Evolutionary conservation across 2,113 vertebrate species (phyloP).

Genomic region (Chloebia gouldiae): DNA sequence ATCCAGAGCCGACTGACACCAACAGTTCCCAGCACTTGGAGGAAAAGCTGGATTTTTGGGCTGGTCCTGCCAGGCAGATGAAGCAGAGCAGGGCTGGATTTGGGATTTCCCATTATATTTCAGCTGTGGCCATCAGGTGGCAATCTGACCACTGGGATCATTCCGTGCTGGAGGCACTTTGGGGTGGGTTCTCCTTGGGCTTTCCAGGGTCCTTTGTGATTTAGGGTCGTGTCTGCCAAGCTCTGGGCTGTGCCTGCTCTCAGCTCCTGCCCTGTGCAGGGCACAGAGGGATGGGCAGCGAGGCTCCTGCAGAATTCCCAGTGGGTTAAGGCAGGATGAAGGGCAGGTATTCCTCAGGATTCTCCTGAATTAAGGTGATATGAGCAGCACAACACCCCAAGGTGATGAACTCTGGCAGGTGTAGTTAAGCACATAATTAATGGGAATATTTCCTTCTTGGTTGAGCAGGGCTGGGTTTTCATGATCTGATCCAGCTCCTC

Average conservation of each 20-base stretch:
- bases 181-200: background rate
- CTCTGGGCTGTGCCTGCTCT: background rate
- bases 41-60: background rate
- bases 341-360: background rate
- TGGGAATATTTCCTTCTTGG: background rate
- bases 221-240: background rate
- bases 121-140: slow-evolving; percentile 63
- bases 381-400: background rate
- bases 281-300: accelerated
- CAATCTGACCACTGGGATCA: slow-evolving; percentile 56
- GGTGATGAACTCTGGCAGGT: background rate
- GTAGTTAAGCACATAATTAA: background rate
- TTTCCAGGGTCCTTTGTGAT: background rate
- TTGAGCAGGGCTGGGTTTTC: background rate
- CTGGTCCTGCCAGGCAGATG: background rate
- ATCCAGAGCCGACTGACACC: background rate
- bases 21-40: accelerated
- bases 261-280: background rate
- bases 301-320: background rate
- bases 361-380: background rate
- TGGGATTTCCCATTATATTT: slow-evolving; percentile 37
- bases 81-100: background rate
- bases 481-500: background rate
- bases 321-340: accelerated
- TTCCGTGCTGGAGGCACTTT: background rate